A percentile compares a stretch with the other conserved stretches of the same genome.
Evolutionary conservation across 2,797 vertebrate species (phyloP).

Genomic region (Notoglanidium macrostoma): DNA sequence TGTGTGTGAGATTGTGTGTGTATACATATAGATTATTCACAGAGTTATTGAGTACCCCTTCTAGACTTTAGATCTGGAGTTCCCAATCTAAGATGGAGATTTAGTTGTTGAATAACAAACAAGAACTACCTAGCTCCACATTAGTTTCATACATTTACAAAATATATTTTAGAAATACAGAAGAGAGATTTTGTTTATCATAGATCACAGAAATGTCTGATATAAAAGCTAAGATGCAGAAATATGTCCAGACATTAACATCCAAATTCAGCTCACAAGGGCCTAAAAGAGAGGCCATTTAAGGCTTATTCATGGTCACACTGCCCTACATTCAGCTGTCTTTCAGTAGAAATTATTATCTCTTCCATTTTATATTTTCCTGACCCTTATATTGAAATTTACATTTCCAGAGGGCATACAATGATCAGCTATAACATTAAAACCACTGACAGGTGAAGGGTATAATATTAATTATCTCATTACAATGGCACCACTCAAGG

Average conservation of each 20-base stretch:
- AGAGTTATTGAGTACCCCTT: background rate
- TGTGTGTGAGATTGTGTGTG: conserved; percentile 11
- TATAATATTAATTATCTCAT: no score
- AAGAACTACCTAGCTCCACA: no score
- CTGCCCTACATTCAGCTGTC: background rate
- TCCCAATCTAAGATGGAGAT: background rate
- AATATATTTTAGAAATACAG: background rate
- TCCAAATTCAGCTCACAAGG: background rate
- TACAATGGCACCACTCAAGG: no score
- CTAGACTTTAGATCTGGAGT: background rate
- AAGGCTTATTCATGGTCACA: conserved; percentile 6
- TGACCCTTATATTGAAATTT: background rate
- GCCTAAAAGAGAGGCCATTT: background rate
- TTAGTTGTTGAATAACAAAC: background rate
- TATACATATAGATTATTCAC: background rate
- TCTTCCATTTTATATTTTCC: background rate
- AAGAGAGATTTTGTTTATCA: background rate
- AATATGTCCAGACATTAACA: background rate
- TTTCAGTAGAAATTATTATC: background rate
- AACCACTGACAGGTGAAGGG: no score
- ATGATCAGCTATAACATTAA: no score
- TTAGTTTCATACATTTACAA: background rate
- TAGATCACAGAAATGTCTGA: background rate
- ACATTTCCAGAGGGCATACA: background rate
- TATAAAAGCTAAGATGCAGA: background rate